These are phyloP conservation scores for Lithophane semibrunnea DNA, from an alignment of 2,888 invertebrate species.

Conservation along the genomic window DNA sequence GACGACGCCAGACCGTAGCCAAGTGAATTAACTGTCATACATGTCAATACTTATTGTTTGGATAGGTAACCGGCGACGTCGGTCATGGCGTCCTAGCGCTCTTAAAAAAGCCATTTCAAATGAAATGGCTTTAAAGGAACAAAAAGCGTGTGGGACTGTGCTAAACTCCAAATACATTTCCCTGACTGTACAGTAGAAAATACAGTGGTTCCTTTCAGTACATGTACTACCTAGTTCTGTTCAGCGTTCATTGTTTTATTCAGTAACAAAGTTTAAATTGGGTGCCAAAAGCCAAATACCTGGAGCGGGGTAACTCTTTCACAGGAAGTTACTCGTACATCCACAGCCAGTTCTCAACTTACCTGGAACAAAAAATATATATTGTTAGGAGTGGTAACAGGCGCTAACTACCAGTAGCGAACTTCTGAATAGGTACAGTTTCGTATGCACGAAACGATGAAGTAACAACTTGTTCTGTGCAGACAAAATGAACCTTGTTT, in stretches of 20 bases:
- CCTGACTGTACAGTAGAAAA: slow-evolving; percentile 9
- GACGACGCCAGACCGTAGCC: too few species aligned
- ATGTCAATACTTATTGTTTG: too few species aligned
- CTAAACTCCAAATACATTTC: slow-evolving; percentile 3
- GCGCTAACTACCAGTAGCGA: slow-evolving; percentile 15
- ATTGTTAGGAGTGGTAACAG: slow-evolving; percentile 46
- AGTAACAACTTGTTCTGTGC: slow-evolving; percentile 2
- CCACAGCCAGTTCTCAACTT: slow-evolving; percentile 60
- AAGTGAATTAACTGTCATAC: too few species aligned
- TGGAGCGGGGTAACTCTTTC: slow-evolving; percentile 32
- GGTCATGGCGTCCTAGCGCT: too few species aligned
- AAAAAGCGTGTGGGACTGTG: background rate
- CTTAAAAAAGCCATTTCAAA: too few species aligned
- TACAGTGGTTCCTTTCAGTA: background rate
- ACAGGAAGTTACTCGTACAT: slow-evolving; percentile 36
- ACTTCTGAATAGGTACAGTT: slow-evolving; percentile 18
- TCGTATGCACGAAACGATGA: background rate
- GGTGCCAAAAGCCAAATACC: slow-evolving; percentile 48
- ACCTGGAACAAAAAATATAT: slow-evolving; percentile 68
- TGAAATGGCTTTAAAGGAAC: background rate
- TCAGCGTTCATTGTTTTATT: slow-evolving; percentile 20
- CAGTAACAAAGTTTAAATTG: slow-evolving; percentile 54
- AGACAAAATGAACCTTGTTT: background rate
- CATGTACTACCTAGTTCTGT: background rate
- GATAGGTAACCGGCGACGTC: too few species aligned